phyloP scores from a whole-genome alignment of 2,888 invertebrate species.

The Agonopterix subpropinquella region DNA sequence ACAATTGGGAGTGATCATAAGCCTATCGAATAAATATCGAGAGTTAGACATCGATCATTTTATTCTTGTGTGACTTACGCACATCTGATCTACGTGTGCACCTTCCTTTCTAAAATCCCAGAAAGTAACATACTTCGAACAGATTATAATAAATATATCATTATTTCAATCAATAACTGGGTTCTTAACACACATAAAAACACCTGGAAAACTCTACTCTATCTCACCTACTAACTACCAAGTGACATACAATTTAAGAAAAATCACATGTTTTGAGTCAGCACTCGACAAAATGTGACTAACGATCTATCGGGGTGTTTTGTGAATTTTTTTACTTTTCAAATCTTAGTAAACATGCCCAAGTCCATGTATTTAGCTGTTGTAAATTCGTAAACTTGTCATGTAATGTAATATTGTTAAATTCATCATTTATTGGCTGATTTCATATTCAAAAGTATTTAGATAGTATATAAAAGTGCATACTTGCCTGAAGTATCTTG shows the following conservation, averaged over 20 bases:
- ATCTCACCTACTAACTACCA: constrained; percentile 19
- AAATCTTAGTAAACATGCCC: constrained; percentile 11
- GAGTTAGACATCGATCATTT: constrained; percentile 25
- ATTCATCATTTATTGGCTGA: constrained; percentile 12
- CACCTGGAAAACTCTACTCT: constrained; percentile 6
- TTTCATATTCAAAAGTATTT: constrained; percentile 25
- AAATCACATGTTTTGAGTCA: constrained; percentile 15
- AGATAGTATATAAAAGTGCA: constrained; percentile 28
- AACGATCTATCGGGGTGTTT: constrained; percentile 16
- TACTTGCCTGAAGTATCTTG: constrained; percentile 19
- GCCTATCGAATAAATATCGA: constrained; percentile 2
- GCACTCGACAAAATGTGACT: constrained; percentile 31
- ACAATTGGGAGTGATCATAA: too few relatives aligned
- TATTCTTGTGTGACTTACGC: constrained; percentile 25
- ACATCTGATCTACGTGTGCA: constrained; percentile 1
- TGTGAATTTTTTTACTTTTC: constrained; percentile 10
- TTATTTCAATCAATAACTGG: too few relatives aligned
- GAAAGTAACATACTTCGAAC: too few relatives aligned
- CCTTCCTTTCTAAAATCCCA: background rate
- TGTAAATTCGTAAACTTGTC: constrained; percentile 8
- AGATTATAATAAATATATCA: too few relatives aligned
- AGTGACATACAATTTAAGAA: constrained; percentile 7
- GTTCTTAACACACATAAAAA: too few relatives aligned
- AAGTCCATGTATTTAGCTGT: constrained; percentile 21
- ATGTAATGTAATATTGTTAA: constrained; percentile 6